Evolutionary conservation across 2,797 vertebrate species (phyloP).

Genomic region (Crax fasciolata): DNA sequence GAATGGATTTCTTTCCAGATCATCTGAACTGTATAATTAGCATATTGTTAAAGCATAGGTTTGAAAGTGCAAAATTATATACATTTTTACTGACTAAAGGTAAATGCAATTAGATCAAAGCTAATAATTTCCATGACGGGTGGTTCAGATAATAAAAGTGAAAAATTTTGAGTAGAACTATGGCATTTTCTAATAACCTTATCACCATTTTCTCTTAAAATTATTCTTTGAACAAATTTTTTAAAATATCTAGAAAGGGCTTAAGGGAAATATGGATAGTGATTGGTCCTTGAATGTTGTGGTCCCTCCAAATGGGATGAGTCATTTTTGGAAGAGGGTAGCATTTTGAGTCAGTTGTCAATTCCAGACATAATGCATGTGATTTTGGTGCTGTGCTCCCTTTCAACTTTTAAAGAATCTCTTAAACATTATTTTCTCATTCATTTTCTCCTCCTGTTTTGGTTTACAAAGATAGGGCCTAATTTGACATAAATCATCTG

Average conservation of each 20-base stretch:
- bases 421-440: background rate
- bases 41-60: slow-evolving; percentile 50
- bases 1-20: slow-evolving; percentile 74
- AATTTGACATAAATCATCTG: background rate
- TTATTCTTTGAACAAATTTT: background rate
- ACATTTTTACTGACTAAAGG: slow-evolving; percentile 8
- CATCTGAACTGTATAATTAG: slow-evolving; percentile 68
- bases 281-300: background rate
- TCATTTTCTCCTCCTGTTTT: background rate
- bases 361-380: background rate
- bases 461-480: background rate
- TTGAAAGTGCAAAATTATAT: slow-evolving; percentile 21
- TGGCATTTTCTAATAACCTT: background rate
- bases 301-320: background rate
- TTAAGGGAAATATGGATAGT: background rate
- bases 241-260: background rate
- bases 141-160: background rate
- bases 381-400: background rate
- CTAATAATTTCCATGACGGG: background rate
- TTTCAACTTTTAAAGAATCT: background rate
- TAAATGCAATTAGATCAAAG: background rate
- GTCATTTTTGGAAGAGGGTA: background rate
- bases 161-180: background rate
- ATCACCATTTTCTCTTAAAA: background rate
- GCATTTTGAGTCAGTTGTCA: background rate